Base-by-base conservation (phyloP, 2,888 invertebrate genomes). In the Parasteatoda lunata region DNA sequence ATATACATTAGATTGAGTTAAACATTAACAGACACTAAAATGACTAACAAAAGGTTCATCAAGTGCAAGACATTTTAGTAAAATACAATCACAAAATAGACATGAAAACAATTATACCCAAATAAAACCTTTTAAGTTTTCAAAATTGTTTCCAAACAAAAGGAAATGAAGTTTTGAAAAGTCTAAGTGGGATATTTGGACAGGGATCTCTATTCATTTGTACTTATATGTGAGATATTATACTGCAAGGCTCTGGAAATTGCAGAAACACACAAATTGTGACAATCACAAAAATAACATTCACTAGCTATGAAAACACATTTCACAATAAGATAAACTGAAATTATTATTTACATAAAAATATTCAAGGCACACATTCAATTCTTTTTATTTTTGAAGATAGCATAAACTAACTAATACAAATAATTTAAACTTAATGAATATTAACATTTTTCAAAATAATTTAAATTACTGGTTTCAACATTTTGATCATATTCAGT, bases 191-290 rank as follows among this genome's bases (percentile, higher is more conserved):
- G 49, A 78, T 59, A 70, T 70, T 66, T 45, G 66, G 51, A n/a
- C 48, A 64, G 47, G 77, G 30, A 45, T 73, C 54, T 84, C 72
- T 77, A 52, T 80, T 71, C 71, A 76, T 86, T 86, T 86, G 85
- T 86, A 86, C 85, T 86, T 86, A 86, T 30, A 30, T 80, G 76
- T 86, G 76, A 86, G 85, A 80, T 80, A 51, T 84, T 76, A 75
- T 71, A 86, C 85, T 86, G 85, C 85, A 86, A 86, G 69, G 85
- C 85, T 81, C 85, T 86, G 85, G 85, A 80, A 86, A 80, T 86
- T 86, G 85, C 85, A 86, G 85, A 86, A 80, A 86, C 80, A 80
- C 76, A 80, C 85, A 71, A 80, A 76, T 86, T 71, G 47, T 70
- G 85, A 86, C 85, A 80, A 71, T 77, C 77, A 85, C 79, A 76